Conservation (phyloP, 2,888 invertebrate species). For the Apotomis betuletana region DNA sequence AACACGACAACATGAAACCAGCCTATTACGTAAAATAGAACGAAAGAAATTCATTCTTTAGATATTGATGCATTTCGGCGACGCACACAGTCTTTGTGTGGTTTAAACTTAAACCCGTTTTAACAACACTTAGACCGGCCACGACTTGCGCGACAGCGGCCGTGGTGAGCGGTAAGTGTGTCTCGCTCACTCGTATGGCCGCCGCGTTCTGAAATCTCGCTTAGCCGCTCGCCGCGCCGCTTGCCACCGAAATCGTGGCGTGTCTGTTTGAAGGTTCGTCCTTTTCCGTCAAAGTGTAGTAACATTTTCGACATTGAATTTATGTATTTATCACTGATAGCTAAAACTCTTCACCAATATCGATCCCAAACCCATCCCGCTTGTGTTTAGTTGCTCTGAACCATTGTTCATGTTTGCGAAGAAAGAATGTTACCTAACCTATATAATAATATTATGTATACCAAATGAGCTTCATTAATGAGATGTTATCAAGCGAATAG, state of each 20-base stretch:
- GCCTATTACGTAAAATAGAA: constrained; percentile 20
- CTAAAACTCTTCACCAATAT: not conserved
- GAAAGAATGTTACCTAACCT: not conserved
- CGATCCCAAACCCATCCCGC: not conserved
- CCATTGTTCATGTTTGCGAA: not conserved
- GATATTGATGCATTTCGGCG: too few species aligned
- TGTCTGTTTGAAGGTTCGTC: too few species aligned
- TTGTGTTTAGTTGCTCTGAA: not conserved
- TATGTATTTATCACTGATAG: not conserved
- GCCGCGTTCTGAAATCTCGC: too few species aligned
- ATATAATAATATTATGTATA: not conserved
- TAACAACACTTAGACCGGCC: too few species aligned
- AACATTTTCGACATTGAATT: not conserved
- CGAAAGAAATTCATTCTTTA: constrained; percentile 19
- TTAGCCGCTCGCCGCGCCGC: too few species aligned
- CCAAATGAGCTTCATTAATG: constrained; percentile 25
- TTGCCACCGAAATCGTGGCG: too few species aligned
- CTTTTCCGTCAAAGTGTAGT: too few species aligned
- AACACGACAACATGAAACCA: constrained; percentile 15
- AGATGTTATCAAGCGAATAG: constrained; percentile 42
- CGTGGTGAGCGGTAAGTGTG: too few species aligned
- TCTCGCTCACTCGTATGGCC: too few species aligned
- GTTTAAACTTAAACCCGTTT: too few species aligned
- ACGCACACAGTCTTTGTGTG: too few species aligned
- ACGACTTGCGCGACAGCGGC: too few species aligned